Percentiles rank a stretch among this genome's conserved stretches.
phyloP scores from a whole-genome alignment of 1,140 invertebrate genomes.

The Drosophila grimshawi region DNA sequence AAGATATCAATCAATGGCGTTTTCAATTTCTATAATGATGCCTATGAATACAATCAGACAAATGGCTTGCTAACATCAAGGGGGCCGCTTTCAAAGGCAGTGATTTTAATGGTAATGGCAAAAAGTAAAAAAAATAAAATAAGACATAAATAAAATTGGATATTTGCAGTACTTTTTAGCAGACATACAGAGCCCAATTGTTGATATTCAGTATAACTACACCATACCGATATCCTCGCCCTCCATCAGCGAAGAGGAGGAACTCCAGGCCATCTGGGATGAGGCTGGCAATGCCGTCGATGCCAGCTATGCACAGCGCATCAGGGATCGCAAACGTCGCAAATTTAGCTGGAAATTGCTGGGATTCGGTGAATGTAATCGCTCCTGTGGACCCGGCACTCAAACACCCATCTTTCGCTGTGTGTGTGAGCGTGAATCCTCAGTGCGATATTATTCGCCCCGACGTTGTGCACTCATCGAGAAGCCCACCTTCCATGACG shows the following conservation, averaged over 20 bases:
- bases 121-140: not conserved
- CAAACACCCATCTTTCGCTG: conserved; percentile 88
- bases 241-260: conserved; percentile 55
- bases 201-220: conserved; percentile 95
- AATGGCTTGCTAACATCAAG: conserved; percentile 39
- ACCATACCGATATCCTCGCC: conserved; percentile 86
- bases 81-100: conserved; percentile 52
- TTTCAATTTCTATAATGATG: conserved; percentile 91
- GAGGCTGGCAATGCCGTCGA: conserved; percentile 39
- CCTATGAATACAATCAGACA: conserved; percentile 88
- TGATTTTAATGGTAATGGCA: conserved; percentile 58
- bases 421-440: conserved; percentile 85
- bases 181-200: conserved; percentile 86
- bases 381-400: conserved; percentile 91
- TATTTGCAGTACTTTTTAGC: conserved; percentile 88
- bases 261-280: conserved; percentile 63
- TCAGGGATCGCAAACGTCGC: conserved; percentile 85
- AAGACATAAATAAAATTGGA: not conserved
- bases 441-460: conserved; percentile 87
- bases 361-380: conserved; percentile 91
- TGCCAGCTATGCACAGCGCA: conserved; percentile 18
- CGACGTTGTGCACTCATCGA: conserved; percentile 87
- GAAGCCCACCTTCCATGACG: conserved; percentile 85
- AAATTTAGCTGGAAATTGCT: conserved; percentile 91
- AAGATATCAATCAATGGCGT: conserved; percentile 88